Conservation (phyloP, 2,797 vertebrate genomes). For the Varecia variegata region DNA sequence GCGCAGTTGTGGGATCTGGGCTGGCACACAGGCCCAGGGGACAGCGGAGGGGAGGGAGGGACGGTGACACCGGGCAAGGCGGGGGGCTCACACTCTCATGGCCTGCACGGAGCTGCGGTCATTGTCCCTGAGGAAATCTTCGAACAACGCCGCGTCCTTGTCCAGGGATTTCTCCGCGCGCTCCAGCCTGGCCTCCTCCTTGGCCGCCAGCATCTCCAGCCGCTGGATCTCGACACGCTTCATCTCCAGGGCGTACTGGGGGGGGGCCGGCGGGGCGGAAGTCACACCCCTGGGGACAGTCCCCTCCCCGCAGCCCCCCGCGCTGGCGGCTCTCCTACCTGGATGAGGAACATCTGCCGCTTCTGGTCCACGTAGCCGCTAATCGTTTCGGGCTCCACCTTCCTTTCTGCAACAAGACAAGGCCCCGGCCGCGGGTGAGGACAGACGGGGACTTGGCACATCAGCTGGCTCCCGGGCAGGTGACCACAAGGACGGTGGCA, state of each 20-base stretch:
- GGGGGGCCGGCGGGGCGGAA: slow-evolving; percentile 22
- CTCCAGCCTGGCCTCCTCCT: slow-evolving; percentile 87
- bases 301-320: rapidly evolving
- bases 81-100: slow-evolving; percentile 86
- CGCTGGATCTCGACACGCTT: slow-evolving; percentile 88
- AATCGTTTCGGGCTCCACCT: slow-evolving; percentile 84
- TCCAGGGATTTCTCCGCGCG: slow-evolving; percentile 87
- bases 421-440: neutral
- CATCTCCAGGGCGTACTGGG: slow-evolving; percentile 87
- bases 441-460: rapidly evolving
- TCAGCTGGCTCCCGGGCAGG: neutral
- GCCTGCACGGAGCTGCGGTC: slow-evolving; percentile 89
- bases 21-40: neutral
- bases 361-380: slow-evolving; percentile 86
- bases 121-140: slow-evolving; percentile 91
- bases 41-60: too few relatives aligned
- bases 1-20: too few relatives aligned
- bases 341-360: slow-evolving; percentile 90
- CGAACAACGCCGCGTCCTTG: slow-evolving; percentile 86
- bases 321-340: slow-evolving; percentile 84
- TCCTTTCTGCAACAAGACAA: slow-evolving; percentile 84
- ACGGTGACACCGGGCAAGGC: rapidly evolving
- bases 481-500: rapidly evolving
- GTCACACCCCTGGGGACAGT: neutral
- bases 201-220: slow-evolving; percentile 83